Base-by-base conservation (phyloP, 2,888 invertebrate genomes). In the Lasius fuliginosus region DNA sequence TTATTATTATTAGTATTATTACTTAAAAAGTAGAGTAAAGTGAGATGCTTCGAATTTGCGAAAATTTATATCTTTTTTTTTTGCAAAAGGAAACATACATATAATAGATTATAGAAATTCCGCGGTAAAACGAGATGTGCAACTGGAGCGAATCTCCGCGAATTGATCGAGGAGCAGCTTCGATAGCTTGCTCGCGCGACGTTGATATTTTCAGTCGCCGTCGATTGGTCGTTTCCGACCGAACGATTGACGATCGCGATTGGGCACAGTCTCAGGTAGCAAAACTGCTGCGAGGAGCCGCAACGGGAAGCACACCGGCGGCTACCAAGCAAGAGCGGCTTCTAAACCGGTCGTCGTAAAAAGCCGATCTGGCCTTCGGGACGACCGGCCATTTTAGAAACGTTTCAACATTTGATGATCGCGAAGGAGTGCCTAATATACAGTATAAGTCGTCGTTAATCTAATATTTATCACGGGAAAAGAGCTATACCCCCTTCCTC, bases 351-450 rank as follows among this genome's bases (percentile, higher is more conserved):
- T 94, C 93, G 94, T 92, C 91, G 91, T 92, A 93, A 93, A 93
- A 92, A 93, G 90, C 86, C 87, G 90, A 91, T 90, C 92, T 93
- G 93, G 94, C 94, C 94, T 94, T 94, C 94, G 91, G 90, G 90
- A 90, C 94, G 91, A 94, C 94, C 94, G 91, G 94, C 94, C 94
- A 94, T 94, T 94, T 94, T 94, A 93, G 94, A 94, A n/a, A 93
- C 91, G 93, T 93, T 94, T 93, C 89, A 93, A 94, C 93, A 93
- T 93, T 94, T 93, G 94, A 94, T 93, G 93, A 92, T 93, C 92
- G 93, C 90, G 88, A 77, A 82, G 89, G 89, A 85, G 91, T 88
- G 92, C 93, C 94, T 93, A 94, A 94, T 53, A n/a, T n/a, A 53
- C 18, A 5, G 5, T 18, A 18, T 94, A 94, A 94, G 93, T 91